Base-by-base conservation (phyloP, 2,113 vertebrate species). In the Halcyon malimbica region DNA sequence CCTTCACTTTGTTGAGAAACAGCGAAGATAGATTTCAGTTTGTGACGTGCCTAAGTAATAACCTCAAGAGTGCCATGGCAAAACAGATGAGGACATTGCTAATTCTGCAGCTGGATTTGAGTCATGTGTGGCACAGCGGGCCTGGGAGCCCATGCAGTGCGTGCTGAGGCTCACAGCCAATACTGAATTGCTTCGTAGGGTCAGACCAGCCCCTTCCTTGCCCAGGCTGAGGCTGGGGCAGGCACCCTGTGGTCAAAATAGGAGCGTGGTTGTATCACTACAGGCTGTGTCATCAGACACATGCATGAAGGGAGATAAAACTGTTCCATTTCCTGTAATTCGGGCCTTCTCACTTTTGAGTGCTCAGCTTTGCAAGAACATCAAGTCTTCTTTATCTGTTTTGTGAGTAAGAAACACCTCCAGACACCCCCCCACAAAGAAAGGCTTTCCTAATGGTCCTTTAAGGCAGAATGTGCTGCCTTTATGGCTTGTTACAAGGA, bases 101-200 rank as follows among this genome's bases (percentile, higher is more conserved):
- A 53, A 13, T 68, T 67, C 16, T 79, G 75, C 53, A 41, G 48
- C 76, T 42, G 80, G 23, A 29, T 10, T 87, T 33, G 86, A 51
- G 57, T 67, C 62, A 48, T 1, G 51, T 6, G n/a, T 28, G 31
- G 82, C 65, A 31, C 2, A 57, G 57, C 2, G 5, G 50, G 17
- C 29, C 17, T 5, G 60, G 65, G 56, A 65, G 54, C 37, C 29
- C 29, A 4, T 4, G 9, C 10, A 17, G 41, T 4, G 3, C 2
- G 4, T 1, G 1, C 46, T 1, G 33, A 31, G 26, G 63, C 39
- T 80, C 50, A 0, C 25, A 4, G 10, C 5, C 0, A 3, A 13
- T 35, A 4, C 21, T 3, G 8, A 28, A 33, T 3, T 11, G 42
- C 59, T 64, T 3, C 26, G 24, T 21, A 23, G 46, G 33, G 8